Percentiles rank a stretch among this genome's conserved stretches.
Conservation (phyloP, 2,888 invertebrate species). For the Nemotelus nigrinus region DNA sequence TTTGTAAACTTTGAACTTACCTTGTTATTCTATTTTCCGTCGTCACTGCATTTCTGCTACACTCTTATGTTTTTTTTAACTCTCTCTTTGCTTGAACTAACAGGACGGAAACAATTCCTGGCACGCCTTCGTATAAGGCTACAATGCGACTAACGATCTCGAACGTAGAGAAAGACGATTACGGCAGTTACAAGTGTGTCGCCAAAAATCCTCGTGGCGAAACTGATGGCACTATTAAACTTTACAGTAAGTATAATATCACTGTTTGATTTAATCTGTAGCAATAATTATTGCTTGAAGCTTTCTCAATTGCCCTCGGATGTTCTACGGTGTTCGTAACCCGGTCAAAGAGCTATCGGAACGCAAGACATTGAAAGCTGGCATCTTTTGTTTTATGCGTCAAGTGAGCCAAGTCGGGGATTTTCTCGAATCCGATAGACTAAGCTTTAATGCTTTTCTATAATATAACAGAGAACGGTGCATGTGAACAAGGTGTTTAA, state of each 20-base stretch:
- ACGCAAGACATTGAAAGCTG: too few species aligned
- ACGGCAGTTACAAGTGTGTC: slow-evolving; percentile 86
- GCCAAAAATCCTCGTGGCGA: slow-evolving; percentile 91
- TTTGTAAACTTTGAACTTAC: slow-evolving; percentile 26
- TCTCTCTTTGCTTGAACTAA: slow-evolving; percentile 2
- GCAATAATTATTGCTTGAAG: neutral
- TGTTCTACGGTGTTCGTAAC: too few species aligned
- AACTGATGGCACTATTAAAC: slow-evolving; percentile 87
- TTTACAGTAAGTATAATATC: slow-evolving; percentile 79
- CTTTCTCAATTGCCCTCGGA: too few species aligned
- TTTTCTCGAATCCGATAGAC: too few species aligned
- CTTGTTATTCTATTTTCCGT: slow-evolving; percentile 29
- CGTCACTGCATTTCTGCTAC: neutral
- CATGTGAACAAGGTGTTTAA: slow-evolving; percentile 36
- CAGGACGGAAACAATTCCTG: slow-evolving; percentile 75
- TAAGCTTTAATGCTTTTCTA: too few species aligned
- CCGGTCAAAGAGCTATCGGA: slow-evolving; percentile 20
- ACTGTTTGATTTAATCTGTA: slow-evolving; percentile 44
- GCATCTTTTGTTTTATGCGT: neutral
- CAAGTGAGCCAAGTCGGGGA: neutral
- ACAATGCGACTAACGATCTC: slow-evolving; percentile 87
- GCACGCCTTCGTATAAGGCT: slow-evolving; percentile 81
- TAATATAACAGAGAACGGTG: neutral
- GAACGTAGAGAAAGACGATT: slow-evolving; percentile 82
- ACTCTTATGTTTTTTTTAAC: neutral